phyloP scores from a whole-genome alignment of 2,113 vertebrate species.

The Microtus oregoni region DNA sequence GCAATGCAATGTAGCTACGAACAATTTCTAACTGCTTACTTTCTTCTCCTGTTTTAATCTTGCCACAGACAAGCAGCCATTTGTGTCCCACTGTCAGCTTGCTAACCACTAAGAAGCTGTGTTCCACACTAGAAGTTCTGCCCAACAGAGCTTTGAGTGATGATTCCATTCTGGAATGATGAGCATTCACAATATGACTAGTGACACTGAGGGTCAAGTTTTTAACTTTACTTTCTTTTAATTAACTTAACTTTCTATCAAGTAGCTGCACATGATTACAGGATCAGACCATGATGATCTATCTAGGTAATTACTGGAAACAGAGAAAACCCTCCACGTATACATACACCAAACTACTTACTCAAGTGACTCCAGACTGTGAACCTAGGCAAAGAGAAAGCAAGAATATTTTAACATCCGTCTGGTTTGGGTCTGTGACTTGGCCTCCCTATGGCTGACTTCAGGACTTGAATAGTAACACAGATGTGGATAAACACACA shows the following conservation, averaged over 20 bases:
- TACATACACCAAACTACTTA: neutral
- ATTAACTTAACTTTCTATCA: conserved; percentile 34
- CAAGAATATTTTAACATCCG: neutral
- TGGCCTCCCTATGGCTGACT: neutral
- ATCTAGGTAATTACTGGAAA: neutral
- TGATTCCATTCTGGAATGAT: neutral
- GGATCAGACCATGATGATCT: neutral
- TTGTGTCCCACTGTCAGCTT: neutral
- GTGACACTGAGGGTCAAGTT: neutral
- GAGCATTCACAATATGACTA: neutral
- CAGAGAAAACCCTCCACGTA: neutral
- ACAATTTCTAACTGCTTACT: neutral
- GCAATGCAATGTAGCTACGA: neutral
- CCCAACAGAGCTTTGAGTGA: neutral
- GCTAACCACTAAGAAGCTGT: neutral
- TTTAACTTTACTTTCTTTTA: neutral
- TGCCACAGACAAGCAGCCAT: neutral
- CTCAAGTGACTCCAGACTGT: neutral
- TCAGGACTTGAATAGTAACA: neutral
- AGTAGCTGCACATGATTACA: neutral
- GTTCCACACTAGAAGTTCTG: neutral
- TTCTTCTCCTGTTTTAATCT: neutral
- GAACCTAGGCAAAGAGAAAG: neutral
- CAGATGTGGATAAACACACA: neutral
- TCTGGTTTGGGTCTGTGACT: neutral